phyloP scores from a whole-genome alignment of 2,888 invertebrate genomes.

The Ophraella communa region DNA sequence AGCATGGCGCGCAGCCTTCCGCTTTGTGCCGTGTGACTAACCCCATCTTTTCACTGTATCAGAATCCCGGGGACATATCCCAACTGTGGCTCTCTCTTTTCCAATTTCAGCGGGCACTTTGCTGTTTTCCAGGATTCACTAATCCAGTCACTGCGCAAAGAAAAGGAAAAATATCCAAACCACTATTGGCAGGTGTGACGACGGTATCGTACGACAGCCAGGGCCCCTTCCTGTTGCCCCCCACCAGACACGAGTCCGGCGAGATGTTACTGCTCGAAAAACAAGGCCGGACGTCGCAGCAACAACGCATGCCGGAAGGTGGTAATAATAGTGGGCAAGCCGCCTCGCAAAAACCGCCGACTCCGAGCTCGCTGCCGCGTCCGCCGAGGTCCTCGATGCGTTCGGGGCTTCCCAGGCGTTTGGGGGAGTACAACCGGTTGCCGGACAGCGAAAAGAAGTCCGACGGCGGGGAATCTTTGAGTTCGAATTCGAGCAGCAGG shows the following conservation, averaged over 20 bases:
- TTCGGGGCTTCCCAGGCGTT: slow-evolving; percentile 60
- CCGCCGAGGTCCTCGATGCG: slow-evolving; percentile 68
- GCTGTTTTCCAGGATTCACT: slow-evolving; percentile 86
- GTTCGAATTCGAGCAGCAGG: slow-evolving; percentile 58
- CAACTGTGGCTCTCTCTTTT: slow-evolving; percentile 63
- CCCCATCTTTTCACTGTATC: slow-evolving; percentile 56
- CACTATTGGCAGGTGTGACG: slow-evolving; percentile 73
- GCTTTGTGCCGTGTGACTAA: slow-evolving; percentile 62
- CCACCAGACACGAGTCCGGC: slow-evolving; percentile 63
- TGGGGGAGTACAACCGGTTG: slow-evolving; percentile 72
- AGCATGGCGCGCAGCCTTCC: slow-evolving; percentile 59
- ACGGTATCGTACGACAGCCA: slow-evolving; percentile 51
- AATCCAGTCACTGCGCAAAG: slow-evolving; percentile 76
- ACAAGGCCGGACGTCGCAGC: slow-evolving; percentile 78
- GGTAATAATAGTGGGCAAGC: too few relatives aligned
- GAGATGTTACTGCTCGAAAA: slow-evolving; percentile 78
- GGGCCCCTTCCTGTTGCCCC: slow-evolving; percentile 39
- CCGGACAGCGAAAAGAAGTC: slow-evolving; percentile 62
- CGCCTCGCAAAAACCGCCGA: slow-evolving; percentile 59
- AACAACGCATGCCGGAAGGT: slow-evolving; percentile 69
- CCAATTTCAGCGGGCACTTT: slow-evolving; percentile 79
- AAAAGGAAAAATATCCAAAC: slow-evolving; percentile 79
- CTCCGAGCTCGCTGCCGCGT: slow-evolving; percentile 75
- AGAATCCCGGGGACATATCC: slow-evolving; percentile 59
- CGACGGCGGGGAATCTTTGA: slow-evolving; percentile 56